A percentile compares a stretch with the other conserved stretches of the same genome.
phyloP scores from a whole-genome alignment of 2,888 invertebrate species.

The Torymus auratus region DNA sequence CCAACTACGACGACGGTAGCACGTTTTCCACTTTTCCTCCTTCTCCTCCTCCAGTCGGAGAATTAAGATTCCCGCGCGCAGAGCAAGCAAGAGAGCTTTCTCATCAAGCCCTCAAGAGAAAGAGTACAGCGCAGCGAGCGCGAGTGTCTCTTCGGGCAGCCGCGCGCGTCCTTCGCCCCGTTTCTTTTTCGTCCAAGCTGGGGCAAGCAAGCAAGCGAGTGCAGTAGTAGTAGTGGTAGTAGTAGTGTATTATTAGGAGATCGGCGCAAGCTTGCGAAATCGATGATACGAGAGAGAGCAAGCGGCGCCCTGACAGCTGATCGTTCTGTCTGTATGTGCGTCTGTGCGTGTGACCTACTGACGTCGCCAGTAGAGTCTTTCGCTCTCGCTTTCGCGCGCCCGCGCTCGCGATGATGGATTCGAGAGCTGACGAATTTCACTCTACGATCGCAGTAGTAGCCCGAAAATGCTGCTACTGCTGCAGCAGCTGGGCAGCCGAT shows the following conservation, averaged over 20 bases:
- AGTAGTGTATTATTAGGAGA: slow-evolving; percentile 3
- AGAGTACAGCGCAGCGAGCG: too few species aligned
- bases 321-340: neutral
- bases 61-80: slow-evolving; percentile 39
- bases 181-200: neutral
- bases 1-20: neutral
- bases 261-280: slow-evolving; percentile 6
- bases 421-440: neutral
- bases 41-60: neutral
- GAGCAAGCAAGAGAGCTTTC: neutral
- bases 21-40: slow-evolving; percentile 58
- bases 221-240: neutral
- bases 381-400: slow-evolving; percentile 9
- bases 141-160: neutral
- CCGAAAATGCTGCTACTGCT: too few species aligned
- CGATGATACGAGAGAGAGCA: neutral
- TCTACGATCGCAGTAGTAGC: too few species aligned
- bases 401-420: slow-evolving; percentile 6
- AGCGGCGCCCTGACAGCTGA: slow-evolving; percentile 22
- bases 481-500: too few species aligned
- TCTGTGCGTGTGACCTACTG: slow-evolving; percentile 14
- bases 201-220: too few species aligned
- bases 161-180: slow-evolving; percentile 19
- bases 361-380: neutral
- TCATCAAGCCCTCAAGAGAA: slow-evolving; percentile 1